phyloP scores from a whole-genome alignment of 2,113 vertebrate genomes.

The Lagopus leucura region DNA sequence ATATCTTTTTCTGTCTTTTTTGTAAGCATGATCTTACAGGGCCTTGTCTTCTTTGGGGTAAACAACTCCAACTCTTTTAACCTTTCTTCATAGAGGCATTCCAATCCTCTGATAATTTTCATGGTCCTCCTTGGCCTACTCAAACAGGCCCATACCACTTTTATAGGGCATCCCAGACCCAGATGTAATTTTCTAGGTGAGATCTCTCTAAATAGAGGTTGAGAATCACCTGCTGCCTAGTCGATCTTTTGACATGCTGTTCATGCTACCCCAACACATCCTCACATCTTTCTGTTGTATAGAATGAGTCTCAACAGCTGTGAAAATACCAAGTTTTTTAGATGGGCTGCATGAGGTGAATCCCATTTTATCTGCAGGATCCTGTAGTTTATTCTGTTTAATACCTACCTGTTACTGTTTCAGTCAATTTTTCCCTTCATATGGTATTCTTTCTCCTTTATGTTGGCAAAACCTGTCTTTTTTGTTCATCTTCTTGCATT shows the following conservation, averaged over 20 bases:
- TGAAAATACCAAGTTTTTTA: background rate
- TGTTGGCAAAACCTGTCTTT: background rate
- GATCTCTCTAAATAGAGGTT: background rate
- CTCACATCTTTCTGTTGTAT: background rate
- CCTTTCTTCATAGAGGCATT: background rate
- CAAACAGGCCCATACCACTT: background rate
- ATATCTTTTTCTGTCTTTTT: background rate
- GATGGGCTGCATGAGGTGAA: background rate
- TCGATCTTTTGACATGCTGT: background rate
- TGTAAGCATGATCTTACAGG: background rate
- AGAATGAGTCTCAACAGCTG: background rate
- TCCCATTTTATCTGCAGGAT: background rate
- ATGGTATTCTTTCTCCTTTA: background rate
- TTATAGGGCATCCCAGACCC: background rate
- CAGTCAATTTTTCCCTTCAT: background rate
- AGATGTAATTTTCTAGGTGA: background rate
- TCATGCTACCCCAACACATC: background rate
- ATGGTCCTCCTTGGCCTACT: background rate
- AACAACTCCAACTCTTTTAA: background rate
- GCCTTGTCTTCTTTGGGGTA: background rate
- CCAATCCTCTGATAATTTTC: background rate
- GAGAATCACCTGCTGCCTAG: background rate
- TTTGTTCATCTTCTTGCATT: background rate
- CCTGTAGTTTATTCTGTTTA: background rate
- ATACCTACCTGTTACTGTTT: background rate